Evolutionary conservation across 2,113 vertebrate genomes (phyloP).

Genomic region (Chamaea fasciata): DNA sequence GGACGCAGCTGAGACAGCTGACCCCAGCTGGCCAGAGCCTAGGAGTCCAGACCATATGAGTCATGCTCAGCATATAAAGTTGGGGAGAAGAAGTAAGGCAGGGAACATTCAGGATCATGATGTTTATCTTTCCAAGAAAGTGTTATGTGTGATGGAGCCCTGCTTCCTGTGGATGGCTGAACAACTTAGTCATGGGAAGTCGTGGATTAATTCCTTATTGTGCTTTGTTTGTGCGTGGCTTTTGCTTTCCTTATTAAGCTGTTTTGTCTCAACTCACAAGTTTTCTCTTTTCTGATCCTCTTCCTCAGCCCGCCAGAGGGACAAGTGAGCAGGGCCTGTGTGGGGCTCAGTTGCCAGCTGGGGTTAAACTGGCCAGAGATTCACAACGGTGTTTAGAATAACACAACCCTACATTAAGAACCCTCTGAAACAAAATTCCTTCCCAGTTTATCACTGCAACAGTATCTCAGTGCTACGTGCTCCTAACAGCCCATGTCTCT

Average conservation of each 20-base stretch:
- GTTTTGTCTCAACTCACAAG: neutral
- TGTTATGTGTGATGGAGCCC: neutral
- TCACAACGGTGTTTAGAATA: neutral
- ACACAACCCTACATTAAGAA: neutral
- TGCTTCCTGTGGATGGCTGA: neutral
- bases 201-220: neutral
- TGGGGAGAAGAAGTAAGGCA: neutral
- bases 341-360: neutral
- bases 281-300: neutral
- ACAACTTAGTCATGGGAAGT: neutral
- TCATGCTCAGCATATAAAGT: neutral
- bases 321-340: neutral
- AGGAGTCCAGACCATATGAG: neutral
- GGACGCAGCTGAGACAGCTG: neutral
- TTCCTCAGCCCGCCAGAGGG: neutral
- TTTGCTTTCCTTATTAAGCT: neutral
- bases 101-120: neutral
- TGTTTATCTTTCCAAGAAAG: neutral
- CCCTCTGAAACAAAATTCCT: neutral
- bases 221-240: rapidly evolving
- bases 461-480: neutral
- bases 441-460: neutral
- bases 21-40: neutral
- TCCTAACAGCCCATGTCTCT: neutral
- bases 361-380: neutral